Evolutionary conservation across 2,797 vertebrate species (phyloP).

Genomic region (Micromesistius poutassou): DNA sequence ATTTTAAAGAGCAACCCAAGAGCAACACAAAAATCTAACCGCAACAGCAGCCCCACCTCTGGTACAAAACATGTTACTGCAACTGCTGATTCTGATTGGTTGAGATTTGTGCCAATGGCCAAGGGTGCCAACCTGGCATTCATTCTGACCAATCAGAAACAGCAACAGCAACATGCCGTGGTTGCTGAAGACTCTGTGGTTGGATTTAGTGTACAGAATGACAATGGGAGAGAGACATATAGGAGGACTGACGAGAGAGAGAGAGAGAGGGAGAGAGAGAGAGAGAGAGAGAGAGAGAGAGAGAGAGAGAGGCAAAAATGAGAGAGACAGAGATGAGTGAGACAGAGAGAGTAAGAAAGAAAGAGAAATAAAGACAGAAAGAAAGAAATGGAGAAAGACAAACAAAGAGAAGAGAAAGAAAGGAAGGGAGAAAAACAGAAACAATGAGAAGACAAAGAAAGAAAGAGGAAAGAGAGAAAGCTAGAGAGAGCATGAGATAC

Average conservation of each 20-base stretch:
- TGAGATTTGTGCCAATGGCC: not conserved
- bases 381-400: not conserved
- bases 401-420: not conserved
- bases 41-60: not conserved
- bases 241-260: not conserved
- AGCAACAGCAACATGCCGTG: not conserved
- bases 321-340: not conserved
- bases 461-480: not conserved
- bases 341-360: not conserved
- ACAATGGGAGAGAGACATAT: not conserved
- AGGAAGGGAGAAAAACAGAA: not conserved
- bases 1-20: not conserved
- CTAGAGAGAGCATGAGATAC: not conserved
- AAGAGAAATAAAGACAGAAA: not conserved
- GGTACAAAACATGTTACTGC: not conserved
- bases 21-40: not conserved
- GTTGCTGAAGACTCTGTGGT: not conserved
- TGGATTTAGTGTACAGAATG: not conserved
- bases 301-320: no score
- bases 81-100: not conserved
- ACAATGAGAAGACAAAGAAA: not conserved
- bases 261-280: not conserved
- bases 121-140: not conserved
- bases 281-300: not conserved
- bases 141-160: not conserved